Base-by-base conservation (phyloP, 2,888 invertebrate genomes). In the Lepas anatifera region DNA sequence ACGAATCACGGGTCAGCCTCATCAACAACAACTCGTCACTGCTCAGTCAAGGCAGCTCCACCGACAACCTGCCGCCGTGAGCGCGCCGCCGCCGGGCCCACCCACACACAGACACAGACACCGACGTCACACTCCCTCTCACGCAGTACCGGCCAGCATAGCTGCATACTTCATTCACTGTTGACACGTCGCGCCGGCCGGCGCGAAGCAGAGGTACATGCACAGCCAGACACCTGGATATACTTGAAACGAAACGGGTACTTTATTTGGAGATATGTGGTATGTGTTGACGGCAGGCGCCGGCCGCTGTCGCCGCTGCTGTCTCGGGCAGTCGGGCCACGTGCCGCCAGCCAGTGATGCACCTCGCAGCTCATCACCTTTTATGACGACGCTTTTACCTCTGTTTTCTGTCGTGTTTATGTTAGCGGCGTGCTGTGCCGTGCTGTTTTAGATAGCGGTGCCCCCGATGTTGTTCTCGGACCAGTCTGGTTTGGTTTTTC, bases 161-260 rank as follows among this genome's bases (percentile, higher is more conserved):
- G n/a, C n/a, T n/a, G n/a, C n/a, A n/a, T n/a, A n/a, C n/a, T n/a
- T n/a, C n/a, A n/a, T n/a, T n/a, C n/a, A n/a, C n/a, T n/a, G n/a
- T n/a, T n/a, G n/a, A n/a, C n/a, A n/a, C n/a, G n/a, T n/a, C n/a
- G n/a, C n/a, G n/a, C n/a, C n/a, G n/a, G n/a, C n/a, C n/a, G n/a
- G n/a, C n/a, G n/a, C n/a, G n/a, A n/a, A n/a, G 13, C 41, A 41
- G 11, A 41, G 41, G 16, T 16, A 16, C 11, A 41, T 41, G 13
- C 58, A 58, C 10, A 3, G 18, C n/a, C 16, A 27, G 32, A 58
- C 58, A 58, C 58, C 58, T 58, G 58, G 32, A 58, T 58, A 58
- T 58, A 58, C 58, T 58, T 32, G 58, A 32, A 58, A 32, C 58
- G 58, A 58, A 32, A 58, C 58, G 58, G 58, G 58, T 58, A 58